Conservation (phyloP, 2,888 invertebrate genomes). For the Eutolmus rufibarbis region DNA sequence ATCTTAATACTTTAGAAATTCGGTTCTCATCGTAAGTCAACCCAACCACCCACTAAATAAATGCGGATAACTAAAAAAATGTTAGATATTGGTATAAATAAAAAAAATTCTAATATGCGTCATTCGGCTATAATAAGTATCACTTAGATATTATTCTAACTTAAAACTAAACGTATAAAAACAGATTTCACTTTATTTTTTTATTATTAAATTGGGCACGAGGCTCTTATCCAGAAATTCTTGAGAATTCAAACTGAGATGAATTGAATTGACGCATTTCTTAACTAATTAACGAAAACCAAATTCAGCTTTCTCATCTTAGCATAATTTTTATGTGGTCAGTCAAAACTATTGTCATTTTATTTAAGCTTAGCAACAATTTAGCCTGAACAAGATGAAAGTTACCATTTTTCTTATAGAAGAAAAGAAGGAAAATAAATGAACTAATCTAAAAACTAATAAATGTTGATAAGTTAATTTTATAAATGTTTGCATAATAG, state of each 20-base stretch:
- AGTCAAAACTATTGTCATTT: not conserved
- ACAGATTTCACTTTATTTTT: not conserved
- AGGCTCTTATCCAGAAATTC: not conserved
- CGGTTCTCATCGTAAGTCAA: too few species aligned
- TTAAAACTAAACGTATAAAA: too few species aligned
- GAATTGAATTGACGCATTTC: not conserved
- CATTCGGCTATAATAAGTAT: not conserved
- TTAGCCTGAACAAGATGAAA: not conserved
- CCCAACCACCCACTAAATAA: too few species aligned
- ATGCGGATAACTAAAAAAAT: too few species aligned
- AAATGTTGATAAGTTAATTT: too few species aligned
- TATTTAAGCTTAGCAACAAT: not conserved
- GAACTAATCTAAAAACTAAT: not conserved
- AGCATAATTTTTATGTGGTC: not conserved
- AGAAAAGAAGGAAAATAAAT: not conserved
- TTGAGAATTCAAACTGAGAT: not conserved
- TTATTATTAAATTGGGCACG: not conserved
- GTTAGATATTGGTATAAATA: too few species aligned
- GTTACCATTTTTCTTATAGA: not conserved
- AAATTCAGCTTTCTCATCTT: not conserved
- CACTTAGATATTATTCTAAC: not conserved
- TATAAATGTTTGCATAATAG: too few species aligned
- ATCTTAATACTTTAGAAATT: too few species aligned
- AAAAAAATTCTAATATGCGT: not conserved
- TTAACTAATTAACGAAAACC: not conserved